These are phyloP conservation scores for Myathropa florea DNA, from an alignment of 2,888 invertebrate genomes.

Conservation along the genomic window DNA sequence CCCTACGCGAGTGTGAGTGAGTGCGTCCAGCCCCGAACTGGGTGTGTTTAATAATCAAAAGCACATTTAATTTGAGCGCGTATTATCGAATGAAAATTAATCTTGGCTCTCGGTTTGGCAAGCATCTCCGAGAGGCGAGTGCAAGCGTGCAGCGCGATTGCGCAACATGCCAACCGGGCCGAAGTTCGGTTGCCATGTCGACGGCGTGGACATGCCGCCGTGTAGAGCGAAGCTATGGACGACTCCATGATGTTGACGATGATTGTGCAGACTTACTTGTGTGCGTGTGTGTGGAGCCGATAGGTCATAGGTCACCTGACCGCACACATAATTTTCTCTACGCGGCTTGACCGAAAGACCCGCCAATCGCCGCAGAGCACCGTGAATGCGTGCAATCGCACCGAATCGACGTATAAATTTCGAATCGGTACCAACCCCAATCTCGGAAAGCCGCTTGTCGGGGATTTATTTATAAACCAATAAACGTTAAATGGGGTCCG, in stretches of 20 bases:
- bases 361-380: constrained; percentile 22
- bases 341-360: constrained; percentile 48
- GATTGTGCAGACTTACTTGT: constrained; percentile 50
- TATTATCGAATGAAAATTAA: constrained; percentile 68
- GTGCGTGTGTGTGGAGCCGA: background rate
- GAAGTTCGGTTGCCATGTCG: background rate
- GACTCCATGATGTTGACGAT: constrained; percentile 37
- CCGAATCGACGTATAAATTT: constrained; percentile 25
- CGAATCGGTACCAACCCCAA: constrained; percentile 44
- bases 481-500: constrained; percentile 66
- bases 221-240: constrained; percentile 30
- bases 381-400: constrained; percentile 49
- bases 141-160: constrained; percentile 25
- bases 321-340: constrained; percentile 68
- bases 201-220: background rate
- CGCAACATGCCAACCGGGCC: constrained; percentile 24
- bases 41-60: constrained; percentile 69
- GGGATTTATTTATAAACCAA: constrained; percentile 66
- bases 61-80: constrained; percentile 62
- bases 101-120: constrained; percentile 43
- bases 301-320: constrained; percentile 63
- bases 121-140: constrained; percentile 19
- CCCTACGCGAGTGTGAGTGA: background rate
- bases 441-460: constrained; percentile 20
- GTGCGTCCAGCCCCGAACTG: constrained; percentile 15